A percentile compares a stretch with the other conserved stretches of the same genome.
Conservation (phyloP, 2,888 invertebrate genomes). For the Lasioglossum calceatum region DNA sequence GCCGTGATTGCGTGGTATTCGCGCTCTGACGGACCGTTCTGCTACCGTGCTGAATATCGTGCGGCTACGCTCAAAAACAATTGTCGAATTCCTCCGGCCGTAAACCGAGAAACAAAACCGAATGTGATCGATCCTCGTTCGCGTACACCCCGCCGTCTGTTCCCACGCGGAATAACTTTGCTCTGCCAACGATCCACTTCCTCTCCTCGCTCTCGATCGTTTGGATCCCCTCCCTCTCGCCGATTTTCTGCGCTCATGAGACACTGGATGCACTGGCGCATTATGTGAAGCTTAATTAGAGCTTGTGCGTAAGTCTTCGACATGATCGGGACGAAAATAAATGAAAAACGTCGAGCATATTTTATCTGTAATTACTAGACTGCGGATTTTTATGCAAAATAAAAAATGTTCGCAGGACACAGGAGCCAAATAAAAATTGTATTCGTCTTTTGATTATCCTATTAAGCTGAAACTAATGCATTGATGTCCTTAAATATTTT, state of each 20-base stretch:
- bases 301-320: no score
- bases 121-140: slow-evolving; percentile 6
- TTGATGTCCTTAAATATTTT: no score
- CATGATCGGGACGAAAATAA: no score
- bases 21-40: slow-evolving; percentile 75
- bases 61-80: slow-evolving; percentile 62
- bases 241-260: neutral
- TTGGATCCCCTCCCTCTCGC: neutral
- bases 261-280: neutral
- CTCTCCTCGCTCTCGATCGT: neutral
- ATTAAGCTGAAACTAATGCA: no score
- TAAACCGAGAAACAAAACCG: neutral
- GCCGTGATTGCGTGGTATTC: slow-evolving; percentile 83
- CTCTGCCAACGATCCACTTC: neutral
- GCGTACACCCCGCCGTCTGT: neutral
- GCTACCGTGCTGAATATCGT: slow-evolving; percentile 77
- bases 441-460: no score
- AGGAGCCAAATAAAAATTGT: no score
- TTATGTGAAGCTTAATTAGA: no score
- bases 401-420: no score
- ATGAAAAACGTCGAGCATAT: no score
- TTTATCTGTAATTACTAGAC: no score
- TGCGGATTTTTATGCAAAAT: no score
- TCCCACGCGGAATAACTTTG: slow-evolving; percentile 25
- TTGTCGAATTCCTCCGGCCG: slow-evolving; percentile 43